Evolutionary conservation across 2,113 vertebrate species (phyloP).

Genomic region (Excalfactoria chinensis): DNA sequence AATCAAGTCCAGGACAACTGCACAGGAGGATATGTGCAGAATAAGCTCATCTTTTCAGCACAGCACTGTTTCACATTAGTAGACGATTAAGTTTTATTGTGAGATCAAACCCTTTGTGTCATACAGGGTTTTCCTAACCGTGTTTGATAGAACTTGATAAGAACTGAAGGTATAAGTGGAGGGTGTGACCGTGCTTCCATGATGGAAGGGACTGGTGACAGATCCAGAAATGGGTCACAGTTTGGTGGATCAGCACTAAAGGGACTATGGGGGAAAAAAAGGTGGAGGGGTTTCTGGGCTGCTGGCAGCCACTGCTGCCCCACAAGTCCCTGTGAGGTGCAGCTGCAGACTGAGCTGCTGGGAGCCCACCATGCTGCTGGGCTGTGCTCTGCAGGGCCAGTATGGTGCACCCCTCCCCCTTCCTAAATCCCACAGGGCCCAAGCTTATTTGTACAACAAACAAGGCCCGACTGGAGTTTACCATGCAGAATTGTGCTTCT

Average conservation of each 20-base stretch:
- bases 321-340: accelerated
- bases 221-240: background rate
- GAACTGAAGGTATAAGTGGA: background rate
- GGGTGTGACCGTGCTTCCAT: accelerated
- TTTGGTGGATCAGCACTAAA: background rate
- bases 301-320: accelerated
- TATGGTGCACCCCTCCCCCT: background rate
- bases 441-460: slow-evolving; percentile 53
- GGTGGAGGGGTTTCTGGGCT: background rate
- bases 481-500: background rate
- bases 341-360: background rate
- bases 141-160: background rate
- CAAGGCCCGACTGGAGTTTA: background rate
- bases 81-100: background rate
- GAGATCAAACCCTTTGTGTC: background rate
- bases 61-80: background rate
- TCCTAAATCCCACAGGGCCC: background rate
- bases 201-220: background rate
- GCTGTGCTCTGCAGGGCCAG: background rate
- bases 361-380: background rate
- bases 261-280: background rate
- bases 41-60: background rate
- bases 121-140: background rate
- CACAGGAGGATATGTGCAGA: background rate
- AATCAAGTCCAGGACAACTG: background rate